Evolutionary conservation across 1,140 invertebrate species (phyloP), one percentile per base, ranked within the genome.

Genomic region (Bombus polaris): DNA sequence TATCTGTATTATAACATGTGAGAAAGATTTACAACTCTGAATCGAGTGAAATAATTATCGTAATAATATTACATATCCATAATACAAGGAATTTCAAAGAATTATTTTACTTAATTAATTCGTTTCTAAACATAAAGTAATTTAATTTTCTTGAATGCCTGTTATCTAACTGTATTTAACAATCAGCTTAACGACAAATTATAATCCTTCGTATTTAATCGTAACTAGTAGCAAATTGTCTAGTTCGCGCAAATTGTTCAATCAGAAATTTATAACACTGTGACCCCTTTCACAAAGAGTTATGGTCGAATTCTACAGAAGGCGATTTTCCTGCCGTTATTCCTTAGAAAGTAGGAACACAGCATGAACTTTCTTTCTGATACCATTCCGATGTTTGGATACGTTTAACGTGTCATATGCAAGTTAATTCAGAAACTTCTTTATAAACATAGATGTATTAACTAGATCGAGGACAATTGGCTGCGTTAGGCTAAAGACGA

Each of bases 361-460:
- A 22, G 39, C 32, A 18, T 28, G 18, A 74, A 74, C 42, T 74
- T 74, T 47, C 42, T 74, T 74, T 74, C 25, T 74, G 42, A 74
- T 53, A 74, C 3, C 22, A 53, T 74, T 74, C 10, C 42, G 9
- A 22, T 39, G 25, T 71, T 39, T 39, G 22, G 37, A 28, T 28
- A 25, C 37, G 12, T 71, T 71, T 15, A 35, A 68, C 32, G 32
- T 35, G 32, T 25, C 68, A 9, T 39, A 9, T 13, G 5, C 12
- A 25, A 37, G 35, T 70, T 28, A 28, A 70, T 18, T 37, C 15
- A 37, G 15, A 22, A 25, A 37, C 8, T 9, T 70, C 10, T 12
- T 71, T n/a, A 25, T 15, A 1, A 22, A 12, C 18, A 0, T 5
- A 5, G 39, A 8, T 53, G 8, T 13, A 22, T 53, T 22, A 8